phyloP scores from a whole-genome alignment of 2,797 vertebrate species.

The Tiaroga cobitis region DNA sequence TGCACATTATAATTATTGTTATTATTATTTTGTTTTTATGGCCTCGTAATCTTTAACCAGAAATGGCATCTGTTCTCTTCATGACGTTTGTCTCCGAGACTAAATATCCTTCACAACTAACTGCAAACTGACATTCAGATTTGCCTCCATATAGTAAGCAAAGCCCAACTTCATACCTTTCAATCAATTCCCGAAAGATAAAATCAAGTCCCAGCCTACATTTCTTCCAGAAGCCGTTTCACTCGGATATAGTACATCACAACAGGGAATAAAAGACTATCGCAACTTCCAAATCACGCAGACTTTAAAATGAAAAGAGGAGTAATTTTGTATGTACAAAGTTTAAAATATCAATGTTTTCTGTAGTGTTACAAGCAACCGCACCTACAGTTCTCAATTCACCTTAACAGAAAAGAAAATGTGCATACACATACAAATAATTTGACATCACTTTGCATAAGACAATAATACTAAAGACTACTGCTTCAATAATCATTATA shows the following conservation, averaged over 20 bases:
- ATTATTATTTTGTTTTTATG: not conserved
- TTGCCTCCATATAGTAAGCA: not conserved
- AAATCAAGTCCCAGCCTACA: not conserved
- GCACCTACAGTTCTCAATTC: not conserved
- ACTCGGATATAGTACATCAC: not conserved
- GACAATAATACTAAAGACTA: not conserved
- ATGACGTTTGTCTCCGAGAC: not conserved
- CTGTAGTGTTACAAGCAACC: not conserved
- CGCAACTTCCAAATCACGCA: not conserved
- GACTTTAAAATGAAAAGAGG: not conserved
- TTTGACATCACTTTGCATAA: not conserved
- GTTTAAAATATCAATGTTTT: not conserved
- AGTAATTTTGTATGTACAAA: not conserved
- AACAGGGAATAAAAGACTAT: not conserved
- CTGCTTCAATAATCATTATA: not conserved
- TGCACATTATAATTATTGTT: not conserved
- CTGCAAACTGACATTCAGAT: not conserved
- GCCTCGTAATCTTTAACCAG: not conserved
- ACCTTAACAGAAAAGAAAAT: not conserved
- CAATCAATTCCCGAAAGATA: too few species aligned
- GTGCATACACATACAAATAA: not conserved
- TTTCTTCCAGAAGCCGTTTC: not conserved
- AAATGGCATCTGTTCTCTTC: not conserved
- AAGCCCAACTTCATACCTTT: not conserved
- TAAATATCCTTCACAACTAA: not conserved